These are phyloP conservation scores for Pomatorhinus ruficollis DNA, from an alignment of 2,113 vertebrate genomes.

Conservation along the genomic window DNA sequence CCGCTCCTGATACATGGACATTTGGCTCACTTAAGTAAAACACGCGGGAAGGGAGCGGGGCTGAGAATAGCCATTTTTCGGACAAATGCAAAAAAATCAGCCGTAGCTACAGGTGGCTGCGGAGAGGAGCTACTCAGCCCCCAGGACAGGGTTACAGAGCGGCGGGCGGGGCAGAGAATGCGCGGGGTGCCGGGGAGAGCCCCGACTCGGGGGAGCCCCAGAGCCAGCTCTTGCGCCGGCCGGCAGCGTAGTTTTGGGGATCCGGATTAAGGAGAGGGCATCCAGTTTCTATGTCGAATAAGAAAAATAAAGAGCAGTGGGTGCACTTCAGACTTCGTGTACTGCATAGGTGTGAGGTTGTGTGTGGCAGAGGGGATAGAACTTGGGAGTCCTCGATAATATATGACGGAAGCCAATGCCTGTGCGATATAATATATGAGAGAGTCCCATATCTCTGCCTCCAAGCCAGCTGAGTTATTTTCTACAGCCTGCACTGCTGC, in stretches of 20 bases:
- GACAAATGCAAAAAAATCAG: neutral
- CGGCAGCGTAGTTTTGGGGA: accelerated
- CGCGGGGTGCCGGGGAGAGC: neutral
- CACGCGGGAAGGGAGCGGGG: neutral
- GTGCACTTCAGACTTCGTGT: accelerated
- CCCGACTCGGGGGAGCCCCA: neutral
- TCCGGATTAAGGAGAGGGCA: neutral
- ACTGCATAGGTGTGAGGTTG: neutral
- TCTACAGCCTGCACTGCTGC: neutral
- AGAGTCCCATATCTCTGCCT: neutral
- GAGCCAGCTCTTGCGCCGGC: accelerated
- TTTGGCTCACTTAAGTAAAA: neutral
- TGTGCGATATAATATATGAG: accelerated
- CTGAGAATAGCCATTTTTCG: neutral
- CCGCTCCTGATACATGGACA: neutral
- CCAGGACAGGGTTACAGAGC: neutral
- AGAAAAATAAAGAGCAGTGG: too few relatives aligned
- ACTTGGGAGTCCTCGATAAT: accelerated
- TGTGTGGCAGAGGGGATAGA: neutral
- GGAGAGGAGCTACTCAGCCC: neutral
- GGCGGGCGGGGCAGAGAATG: neutral
- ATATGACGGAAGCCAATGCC: accelerated
- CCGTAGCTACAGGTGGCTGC: constrained; percentile 56
- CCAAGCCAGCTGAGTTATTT: neutral
- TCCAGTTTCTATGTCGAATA: neutral